A percentile compares a stretch with the other conserved stretches of the same genome.
These are phyloP conservation scores for chimpanzee (Pan troglodytes) DNA, from an alignment of 2,113 vertebrate species.

Conservation along the genomic window DNA sequence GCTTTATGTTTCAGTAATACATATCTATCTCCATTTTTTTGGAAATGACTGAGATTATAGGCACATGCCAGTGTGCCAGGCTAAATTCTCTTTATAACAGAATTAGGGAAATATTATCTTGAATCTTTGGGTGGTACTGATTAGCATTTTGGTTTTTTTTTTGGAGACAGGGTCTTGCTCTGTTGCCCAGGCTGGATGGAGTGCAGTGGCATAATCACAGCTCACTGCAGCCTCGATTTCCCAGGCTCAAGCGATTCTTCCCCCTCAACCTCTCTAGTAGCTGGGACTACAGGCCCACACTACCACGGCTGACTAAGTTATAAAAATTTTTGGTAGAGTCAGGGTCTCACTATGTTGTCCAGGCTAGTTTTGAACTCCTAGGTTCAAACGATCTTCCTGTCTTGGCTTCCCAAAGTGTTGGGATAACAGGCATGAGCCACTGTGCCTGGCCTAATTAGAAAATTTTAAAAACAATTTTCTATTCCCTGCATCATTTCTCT, in stretches of 20 bases:
- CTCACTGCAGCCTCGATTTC: neutral
- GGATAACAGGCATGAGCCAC: neutral
- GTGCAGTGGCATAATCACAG: neutral
- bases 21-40: too few relatives aligned
- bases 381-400: neutral
- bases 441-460: neutral
- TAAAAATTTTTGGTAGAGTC: neutral
- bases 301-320: neutral
- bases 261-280: neutral
- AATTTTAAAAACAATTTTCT: neutral
- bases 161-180: neutral
- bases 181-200: neutral
- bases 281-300: neutral
- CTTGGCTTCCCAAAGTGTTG: neutral
- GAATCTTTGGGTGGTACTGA: neutral
- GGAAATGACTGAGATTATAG: neutral
- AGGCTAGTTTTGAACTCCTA: neutral
- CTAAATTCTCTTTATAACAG: neutral
- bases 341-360: neutral
- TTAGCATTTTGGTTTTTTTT: neutral
- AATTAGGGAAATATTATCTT: neutral
- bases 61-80: neutral
- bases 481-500: neutral
- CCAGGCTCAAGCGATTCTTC: neutral
- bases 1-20: too few relatives aligned